Evolutionary conservation across 2,888 invertebrate genomes (phyloP).

Genomic region (Cerastoderma edule): DNA sequence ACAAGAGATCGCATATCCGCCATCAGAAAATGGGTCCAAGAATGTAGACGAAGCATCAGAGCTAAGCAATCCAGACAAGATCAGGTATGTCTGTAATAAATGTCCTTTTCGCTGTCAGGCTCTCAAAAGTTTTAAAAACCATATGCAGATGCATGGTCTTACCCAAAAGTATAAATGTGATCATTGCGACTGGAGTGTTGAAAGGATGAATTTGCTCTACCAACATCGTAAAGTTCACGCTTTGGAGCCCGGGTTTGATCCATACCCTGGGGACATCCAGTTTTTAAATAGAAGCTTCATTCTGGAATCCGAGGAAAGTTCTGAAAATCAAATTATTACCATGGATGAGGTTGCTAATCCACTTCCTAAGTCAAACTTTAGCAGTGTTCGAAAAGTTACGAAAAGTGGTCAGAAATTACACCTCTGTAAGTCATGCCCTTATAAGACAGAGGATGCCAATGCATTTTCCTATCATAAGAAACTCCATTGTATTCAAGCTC

Average conservation of each 20-base stretch:
- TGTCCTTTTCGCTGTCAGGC: slow-evolving; percentile 76
- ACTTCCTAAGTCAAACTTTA: slow-evolving; percentile 27
- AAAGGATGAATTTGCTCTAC: slow-evolving; percentile 74
- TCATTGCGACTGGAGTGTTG: slow-evolving; percentile 80
- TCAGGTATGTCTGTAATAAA: slow-evolving; percentile 66
- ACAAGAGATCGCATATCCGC: slow-evolving; percentile 53
- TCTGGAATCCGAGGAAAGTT: slow-evolving; percentile 58
- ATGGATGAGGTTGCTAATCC: slow-evolving; percentile 38
- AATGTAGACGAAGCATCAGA: slow-evolving; percentile 31
- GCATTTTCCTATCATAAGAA: slow-evolving; percentile 71
- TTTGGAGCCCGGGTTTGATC: slow-evolving; percentile 64
- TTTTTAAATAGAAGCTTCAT: slow-evolving; percentile 76
- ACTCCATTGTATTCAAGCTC: slow-evolving; percentile 71
- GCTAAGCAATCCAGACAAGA: slow-evolving; percentile 53
- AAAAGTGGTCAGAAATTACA: slow-evolving; percentile 58
- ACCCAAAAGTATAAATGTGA: slow-evolving; percentile 77
- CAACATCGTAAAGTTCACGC: slow-evolving; percentile 77
- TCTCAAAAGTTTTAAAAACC: slow-evolving; percentile 73
- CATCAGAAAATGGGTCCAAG: slow-evolving; percentile 38
- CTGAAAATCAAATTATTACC: slow-evolving; percentile 29
- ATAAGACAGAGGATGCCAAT: slow-evolving; percentile 65
- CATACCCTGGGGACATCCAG: slow-evolving; percentile 69
- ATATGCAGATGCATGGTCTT: slow-evolving; percentile 76
- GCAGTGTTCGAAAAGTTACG: slow-evolving; percentile 43
- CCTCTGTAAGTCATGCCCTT: slow-evolving; percentile 74